Percentiles rank a stretch among this genome's conserved stretches.
Evolutionary conservation across 2,113 vertebrate species (phyloP).

Genomic region (Chamaea fasciata): DNA sequence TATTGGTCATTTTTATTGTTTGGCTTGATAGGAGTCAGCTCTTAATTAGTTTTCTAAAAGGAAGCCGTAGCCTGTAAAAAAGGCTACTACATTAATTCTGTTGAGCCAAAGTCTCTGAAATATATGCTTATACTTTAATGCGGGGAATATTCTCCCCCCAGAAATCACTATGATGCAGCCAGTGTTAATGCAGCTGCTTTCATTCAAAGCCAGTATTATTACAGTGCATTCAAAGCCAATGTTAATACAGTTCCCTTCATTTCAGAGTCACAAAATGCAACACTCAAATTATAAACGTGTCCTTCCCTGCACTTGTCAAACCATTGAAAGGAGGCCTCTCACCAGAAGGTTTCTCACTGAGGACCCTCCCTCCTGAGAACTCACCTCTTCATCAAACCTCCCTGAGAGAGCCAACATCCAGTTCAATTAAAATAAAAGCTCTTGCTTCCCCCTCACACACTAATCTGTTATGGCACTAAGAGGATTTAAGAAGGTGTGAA

Average conservation of each 20-base stretch:
- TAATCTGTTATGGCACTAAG: neutral
- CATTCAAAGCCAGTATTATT: neutral
- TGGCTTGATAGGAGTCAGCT: neutral
- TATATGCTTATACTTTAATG: neutral
- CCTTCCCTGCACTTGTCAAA: neutral
- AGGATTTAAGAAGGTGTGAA: conserved; percentile 9
- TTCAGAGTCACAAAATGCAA: neutral
- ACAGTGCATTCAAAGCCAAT: neutral
- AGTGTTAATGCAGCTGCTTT: neutral
- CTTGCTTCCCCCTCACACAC: neutral
- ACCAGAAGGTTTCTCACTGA: neutral
- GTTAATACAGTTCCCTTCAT: neutral
- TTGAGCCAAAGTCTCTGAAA: neutral
- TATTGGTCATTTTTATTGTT: neutral
- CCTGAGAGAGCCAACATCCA: neutral
- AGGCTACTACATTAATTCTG: neutral
- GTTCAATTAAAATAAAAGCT: neutral
- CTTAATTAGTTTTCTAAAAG: neutral
- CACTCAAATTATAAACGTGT: neutral
- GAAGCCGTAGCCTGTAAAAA: neutral
- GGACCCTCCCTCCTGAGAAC: neutral
- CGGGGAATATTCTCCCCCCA: neutral
- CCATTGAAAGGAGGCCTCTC: neutral
- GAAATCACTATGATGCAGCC: neutral
- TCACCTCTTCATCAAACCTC: neutral